A percentile compares a stretch with the other conserved stretches of the same genome.
These are phyloP conservation scores for Paramormyrops hopkinsi DNA, from an alignment of 2,797 vertebrate genomes.

Conservation along the genomic window DNA sequence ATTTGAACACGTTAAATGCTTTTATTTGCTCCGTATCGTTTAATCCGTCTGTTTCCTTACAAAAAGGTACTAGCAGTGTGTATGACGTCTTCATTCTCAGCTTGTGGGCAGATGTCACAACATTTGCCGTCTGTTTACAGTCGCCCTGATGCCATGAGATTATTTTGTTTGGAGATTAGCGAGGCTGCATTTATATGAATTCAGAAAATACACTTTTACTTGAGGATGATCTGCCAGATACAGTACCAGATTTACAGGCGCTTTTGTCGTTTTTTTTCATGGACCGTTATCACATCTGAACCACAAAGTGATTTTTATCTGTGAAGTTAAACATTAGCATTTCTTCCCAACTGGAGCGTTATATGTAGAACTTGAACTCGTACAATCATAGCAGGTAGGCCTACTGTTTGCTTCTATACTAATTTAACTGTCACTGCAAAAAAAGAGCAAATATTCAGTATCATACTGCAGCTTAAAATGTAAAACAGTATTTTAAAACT, in stretches of 20 bases:
- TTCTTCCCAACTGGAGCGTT: background rate
- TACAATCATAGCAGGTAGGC: background rate
- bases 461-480: background rate
- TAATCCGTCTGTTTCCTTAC: background rate
- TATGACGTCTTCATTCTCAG: background rate
- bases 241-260: background rate
- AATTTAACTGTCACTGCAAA: background rate
- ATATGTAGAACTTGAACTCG: background rate
- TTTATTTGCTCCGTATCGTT: background rate
- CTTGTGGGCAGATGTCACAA: background rate
- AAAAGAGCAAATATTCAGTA: background rate
- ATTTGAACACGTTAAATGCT: background rate
- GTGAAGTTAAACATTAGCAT: background rate
- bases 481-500: background rate
- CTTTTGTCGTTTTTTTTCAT: background rate
- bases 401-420: background rate
- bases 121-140: background rate
- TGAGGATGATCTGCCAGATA: background rate
- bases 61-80: background rate
- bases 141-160: background rate
- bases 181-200: background rate
- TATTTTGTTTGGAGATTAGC: background rate
- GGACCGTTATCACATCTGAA: background rate
- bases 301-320: background rate
- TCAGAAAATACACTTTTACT: background rate